Conservation (phyloP, 2,797 vertebrate species). For the Cryptoblepharus egeriae region DNA sequence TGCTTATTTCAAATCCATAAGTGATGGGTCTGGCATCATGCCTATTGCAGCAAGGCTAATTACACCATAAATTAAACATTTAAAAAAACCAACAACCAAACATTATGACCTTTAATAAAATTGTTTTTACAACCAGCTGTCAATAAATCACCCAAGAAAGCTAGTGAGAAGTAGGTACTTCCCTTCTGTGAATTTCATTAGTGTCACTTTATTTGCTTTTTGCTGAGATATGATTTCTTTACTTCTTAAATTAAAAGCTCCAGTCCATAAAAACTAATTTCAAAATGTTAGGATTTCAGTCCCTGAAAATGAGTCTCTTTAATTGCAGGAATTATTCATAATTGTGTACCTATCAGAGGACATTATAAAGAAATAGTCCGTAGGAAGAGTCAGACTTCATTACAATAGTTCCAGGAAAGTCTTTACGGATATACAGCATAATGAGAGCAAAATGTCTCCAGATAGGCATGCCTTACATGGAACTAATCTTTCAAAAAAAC, state of each 20-base stretch:
- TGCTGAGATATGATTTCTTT: slow-evolving; percentile 77
- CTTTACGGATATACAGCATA: slow-evolving; percentile 6
- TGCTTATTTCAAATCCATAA: slow-evolving; percentile 73
- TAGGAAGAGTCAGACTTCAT: slow-evolving; percentile 39
- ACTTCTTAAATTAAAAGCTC: slow-evolving; percentile 82
- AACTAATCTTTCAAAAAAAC: slow-evolving; percentile 36
- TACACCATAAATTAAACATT: slow-evolving; percentile 83
- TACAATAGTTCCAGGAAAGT: slow-evolving; percentile 46
- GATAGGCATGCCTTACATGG: slow-evolving; percentile 16
- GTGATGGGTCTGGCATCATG: slow-evolving; percentile 78
- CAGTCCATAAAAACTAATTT: slow-evolving; percentile 79
- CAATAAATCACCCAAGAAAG: slow-evolving; percentile 83
- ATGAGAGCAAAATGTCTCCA: slow-evolving; percentile 42
- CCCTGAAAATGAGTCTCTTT: slow-evolving; percentile 73
- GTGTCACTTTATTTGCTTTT: slow-evolving; percentile 81
- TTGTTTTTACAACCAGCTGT: slow-evolving; percentile 87
- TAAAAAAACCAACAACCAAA: slow-evolving; percentile 66
- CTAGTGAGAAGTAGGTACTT: slow-evolving; percentile 77
- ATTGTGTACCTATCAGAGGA: slow-evolving; percentile 75
- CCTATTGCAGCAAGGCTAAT: slow-evolving; percentile 83
- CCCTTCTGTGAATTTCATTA: slow-evolving; percentile 83
- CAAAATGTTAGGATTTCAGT: slow-evolving; percentile 75
- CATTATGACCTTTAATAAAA: slow-evolving; percentile 86
- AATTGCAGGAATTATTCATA: slow-evolving; percentile 80
- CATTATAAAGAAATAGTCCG: slow-evolving; percentile 61